These are phyloP conservation scores for Chlorodrepanis virens DNA, from an alignment of 2,113 vertebrate genomes.

Conservation along the genomic window DNA sequence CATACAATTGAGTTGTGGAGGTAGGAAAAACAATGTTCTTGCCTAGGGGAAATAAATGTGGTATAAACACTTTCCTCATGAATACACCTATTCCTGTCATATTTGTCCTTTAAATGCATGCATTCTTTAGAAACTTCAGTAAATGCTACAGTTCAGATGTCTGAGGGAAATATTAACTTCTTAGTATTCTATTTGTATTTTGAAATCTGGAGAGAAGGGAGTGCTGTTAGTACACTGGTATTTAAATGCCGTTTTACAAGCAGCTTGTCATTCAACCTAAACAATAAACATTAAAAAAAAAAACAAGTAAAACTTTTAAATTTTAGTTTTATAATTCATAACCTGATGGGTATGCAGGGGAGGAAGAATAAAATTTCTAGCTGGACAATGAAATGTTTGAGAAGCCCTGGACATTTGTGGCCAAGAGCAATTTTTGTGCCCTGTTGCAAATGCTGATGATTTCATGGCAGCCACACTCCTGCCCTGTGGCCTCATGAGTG, in stretches of 20 bases:
- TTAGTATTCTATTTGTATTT: not conserved
- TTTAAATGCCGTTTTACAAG: not conserved
- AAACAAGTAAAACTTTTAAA: rapidly evolving
- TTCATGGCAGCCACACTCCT: not conserved
- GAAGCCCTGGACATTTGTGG: rapidly evolving
- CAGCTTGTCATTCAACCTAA: not conserved
- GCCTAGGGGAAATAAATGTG: not conserved
- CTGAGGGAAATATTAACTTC: not conserved
- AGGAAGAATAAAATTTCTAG: not conserved
- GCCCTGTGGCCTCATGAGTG: not conserved
- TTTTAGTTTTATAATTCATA: not conserved
- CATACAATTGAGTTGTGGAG: not conserved
- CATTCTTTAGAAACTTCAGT: not conserved
- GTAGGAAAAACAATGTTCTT: not conserved
- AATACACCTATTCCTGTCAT: not conserved
- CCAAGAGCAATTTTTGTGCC: not conserved
- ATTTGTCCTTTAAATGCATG: not conserved
- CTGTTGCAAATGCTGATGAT: not conserved
- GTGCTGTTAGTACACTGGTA: not conserved
- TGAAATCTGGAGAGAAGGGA: not conserved
- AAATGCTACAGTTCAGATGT: not conserved
- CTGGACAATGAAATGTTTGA: not conserved
- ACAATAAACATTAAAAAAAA: not conserved
- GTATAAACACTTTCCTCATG: not conserved
- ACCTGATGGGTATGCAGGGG: not conserved